A percentile compares a stretch with the other conserved stretches of the same genome.
These are phyloP conservation scores for Oxytorus armatus DNA, from an alignment of 2,888 invertebrate genomes.

Conservation along the genomic window DNA sequence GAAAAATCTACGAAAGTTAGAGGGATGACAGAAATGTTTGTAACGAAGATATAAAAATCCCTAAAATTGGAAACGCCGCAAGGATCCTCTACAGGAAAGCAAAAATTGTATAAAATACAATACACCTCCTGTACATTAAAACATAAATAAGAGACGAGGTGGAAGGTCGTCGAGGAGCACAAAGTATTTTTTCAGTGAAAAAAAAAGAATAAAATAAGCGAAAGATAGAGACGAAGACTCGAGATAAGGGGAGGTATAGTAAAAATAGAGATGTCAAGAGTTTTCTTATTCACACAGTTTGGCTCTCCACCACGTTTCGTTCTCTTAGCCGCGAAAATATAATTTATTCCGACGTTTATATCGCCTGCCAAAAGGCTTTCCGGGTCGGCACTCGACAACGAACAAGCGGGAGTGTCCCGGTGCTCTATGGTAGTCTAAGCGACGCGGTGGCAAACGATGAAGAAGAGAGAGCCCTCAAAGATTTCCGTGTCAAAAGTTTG, in stretches of 20 bases:
- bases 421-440: conserved; percentile 38
- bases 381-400: conserved; percentile 51
- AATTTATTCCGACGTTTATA: conserved; percentile 65
- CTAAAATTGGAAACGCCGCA: too few species aligned
- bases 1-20: too few species aligned
- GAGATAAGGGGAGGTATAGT: not conserved
- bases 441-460: conserved; percentile 41
- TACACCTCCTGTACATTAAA: not conserved
- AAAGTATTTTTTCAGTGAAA: not conserved
- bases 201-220: not conserved
- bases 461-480: conserved; percentile 63
- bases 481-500: conserved; percentile 68
- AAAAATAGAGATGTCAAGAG: conserved; percentile 17
- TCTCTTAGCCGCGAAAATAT: conserved; percentile 41
- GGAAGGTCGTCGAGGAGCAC: not conserved
- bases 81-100: too few species aligned
- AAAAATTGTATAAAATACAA: too few species aligned
- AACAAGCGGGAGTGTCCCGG: conserved; percentile 33
- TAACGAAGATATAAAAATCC: not conserved
- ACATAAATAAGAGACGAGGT: not conserved
- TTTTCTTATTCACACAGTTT: not conserved
- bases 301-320: not conserved
- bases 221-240: not conserved
- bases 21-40: too few species aligned
- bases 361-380: conserved; percentile 55